phyloP scores from a whole-genome alignment of 2,113 vertebrate species.

The Athene cunicularia region DNA sequence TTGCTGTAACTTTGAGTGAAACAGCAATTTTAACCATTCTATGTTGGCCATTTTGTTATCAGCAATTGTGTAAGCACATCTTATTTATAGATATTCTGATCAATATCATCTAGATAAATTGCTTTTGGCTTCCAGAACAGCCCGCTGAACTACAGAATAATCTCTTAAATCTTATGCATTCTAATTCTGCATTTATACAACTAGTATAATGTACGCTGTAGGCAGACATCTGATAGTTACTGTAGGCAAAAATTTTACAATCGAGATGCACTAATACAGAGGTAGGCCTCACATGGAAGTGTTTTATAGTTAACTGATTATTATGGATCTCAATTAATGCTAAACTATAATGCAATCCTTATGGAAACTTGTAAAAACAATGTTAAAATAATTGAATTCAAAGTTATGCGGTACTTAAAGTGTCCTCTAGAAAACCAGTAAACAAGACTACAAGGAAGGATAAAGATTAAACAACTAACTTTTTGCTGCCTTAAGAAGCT shows the following conservation, averaged over 20 bases:
- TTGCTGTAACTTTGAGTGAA: neutral
- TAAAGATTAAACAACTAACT: neutral
- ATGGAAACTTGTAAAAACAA: neutral
- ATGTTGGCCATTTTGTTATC: neutral
- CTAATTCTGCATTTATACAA: neutral
- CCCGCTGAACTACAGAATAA: neutral
- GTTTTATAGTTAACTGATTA: neutral
- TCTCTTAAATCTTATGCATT: neutral
- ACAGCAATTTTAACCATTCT: neutral
- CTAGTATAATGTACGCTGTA: neutral
- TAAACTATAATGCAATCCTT: neutral
- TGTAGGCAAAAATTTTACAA: neutral
- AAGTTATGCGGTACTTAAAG: neutral
- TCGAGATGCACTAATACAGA: neutral
- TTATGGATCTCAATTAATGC: neutral
- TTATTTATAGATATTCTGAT: neutral
- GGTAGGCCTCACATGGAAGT: neutral
- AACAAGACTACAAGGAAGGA: neutral
- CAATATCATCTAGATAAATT: neutral
- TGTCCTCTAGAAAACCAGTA: neutral
- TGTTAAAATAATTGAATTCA: constrained; percentile 18
- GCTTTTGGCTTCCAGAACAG: neutral
- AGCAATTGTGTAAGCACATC: neutral
- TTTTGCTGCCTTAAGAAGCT: neutral
- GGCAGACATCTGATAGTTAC: neutral